Percentiles rank a stretch among this genome's conserved stretches.
These are phyloP conservation scores for Perca schrenkii DNA, from an alignment of 2,113 vertebrate species.

Conservation along the genomic window DNA sequence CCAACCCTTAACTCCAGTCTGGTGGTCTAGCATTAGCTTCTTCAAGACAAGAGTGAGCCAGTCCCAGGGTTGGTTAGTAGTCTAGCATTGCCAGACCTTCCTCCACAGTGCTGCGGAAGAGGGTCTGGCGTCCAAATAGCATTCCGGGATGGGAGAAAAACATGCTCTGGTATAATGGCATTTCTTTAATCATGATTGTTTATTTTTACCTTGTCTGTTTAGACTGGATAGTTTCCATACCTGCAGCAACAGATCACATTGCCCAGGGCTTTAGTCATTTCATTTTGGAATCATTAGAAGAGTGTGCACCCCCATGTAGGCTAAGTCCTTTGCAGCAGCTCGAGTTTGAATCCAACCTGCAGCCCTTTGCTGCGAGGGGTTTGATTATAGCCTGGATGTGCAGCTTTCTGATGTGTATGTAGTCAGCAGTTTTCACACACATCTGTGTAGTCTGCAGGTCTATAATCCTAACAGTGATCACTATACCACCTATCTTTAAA, in stretches of 20 bases:
- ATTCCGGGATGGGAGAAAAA: too few species aligned
- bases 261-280: slow-evolving; percentile 17
- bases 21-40: too few species aligned
- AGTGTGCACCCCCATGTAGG: too few species aligned
- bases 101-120: too few species aligned
- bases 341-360: too few species aligned
- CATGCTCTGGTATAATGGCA: too few species aligned
- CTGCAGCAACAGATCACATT: slow-evolving; percentile 26
- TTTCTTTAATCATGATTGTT: background rate
- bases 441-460: background rate
- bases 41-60: too few species aligned
- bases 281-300: slow-evolving; percentile 34
- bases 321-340: too few species aligned
- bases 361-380: background rate
- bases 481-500: background rate
- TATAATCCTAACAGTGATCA: slow-evolving; percentile 21
- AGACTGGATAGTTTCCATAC: slow-evolving; percentile 9
- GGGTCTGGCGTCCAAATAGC: too few species aligned
- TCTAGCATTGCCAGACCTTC: too few species aligned
- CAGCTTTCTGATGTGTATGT: slow-evolving; percentile 13
- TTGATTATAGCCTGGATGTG: slow-evolving; percentile 11
- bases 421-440: slow-evolving; percentile 25
- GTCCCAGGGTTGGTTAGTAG: too few species aligned
- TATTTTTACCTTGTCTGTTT: background rate
- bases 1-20: too few species aligned